Evolutionary conservation across 1,140 invertebrate species (phyloP).

Genomic region (Aporrectodea caliginosa): DNA sequence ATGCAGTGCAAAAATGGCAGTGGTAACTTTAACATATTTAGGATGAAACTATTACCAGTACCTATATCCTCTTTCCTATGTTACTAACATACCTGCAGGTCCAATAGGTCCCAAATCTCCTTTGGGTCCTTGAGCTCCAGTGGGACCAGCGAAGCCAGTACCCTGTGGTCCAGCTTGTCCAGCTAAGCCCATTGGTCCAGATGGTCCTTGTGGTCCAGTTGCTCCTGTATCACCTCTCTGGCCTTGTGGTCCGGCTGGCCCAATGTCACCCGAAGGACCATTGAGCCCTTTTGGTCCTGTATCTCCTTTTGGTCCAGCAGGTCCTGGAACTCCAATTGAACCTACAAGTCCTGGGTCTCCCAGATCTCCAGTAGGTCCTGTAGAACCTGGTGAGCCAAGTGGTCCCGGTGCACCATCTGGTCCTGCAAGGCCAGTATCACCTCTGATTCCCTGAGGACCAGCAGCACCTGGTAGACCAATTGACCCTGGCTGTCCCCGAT

Average conservation of each 20-base stretch:
- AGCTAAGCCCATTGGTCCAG: not conserved
- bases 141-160: conserved; percentile 1
- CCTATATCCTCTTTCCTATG: no score
- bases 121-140: not conserved
- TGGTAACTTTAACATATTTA: no score
- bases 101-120: not conserved
- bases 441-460: conserved; percentile 5
- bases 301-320: not conserved
- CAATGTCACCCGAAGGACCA: not conserved
- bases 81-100: conserved; percentile 20
- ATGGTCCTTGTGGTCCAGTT: not conserved
- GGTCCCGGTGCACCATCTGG: conserved; percentile 7
- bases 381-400: not conserved
- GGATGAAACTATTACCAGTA: no score
- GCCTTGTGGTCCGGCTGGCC: conserved; percentile 9
- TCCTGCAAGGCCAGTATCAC: not conserved
- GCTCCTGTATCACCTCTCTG: not conserved
- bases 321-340: not conserved
- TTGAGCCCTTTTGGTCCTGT: not conserved
- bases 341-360: not conserved
- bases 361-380: not conserved
- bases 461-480: not conserved
- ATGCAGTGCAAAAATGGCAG: no score
- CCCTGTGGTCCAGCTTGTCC: not conserved
- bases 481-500: not conserved